These are phyloP conservation scores for Nipponia nippon DNA, from an alignment of 2,113 vertebrate species.

Conservation along the genomic window DNA sequence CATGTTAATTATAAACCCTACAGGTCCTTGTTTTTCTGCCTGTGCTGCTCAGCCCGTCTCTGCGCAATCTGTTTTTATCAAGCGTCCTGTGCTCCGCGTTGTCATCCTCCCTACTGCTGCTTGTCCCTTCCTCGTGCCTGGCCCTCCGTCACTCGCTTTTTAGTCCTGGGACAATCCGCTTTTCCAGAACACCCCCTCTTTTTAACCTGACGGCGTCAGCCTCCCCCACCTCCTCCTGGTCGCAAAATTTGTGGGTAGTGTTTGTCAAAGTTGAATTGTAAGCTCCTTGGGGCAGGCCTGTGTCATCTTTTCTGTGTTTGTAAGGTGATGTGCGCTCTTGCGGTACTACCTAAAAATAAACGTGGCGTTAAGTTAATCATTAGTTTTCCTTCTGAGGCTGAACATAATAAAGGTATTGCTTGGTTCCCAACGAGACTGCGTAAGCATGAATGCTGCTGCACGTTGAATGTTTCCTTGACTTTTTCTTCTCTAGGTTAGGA, in stretches of 20 bases:
- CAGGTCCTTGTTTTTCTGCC: neutral
- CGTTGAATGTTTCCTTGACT: neutral
- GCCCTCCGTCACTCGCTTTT: neutral
- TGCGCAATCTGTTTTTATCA: neutral
- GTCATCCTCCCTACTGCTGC: neutral
- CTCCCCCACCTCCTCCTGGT: neutral
- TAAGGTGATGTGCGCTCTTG: conserved; percentile 35
- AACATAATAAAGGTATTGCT: neutral
- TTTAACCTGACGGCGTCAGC: neutral
- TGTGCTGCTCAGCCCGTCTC: neutral
- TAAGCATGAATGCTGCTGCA: neutral
- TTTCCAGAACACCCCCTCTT: neutral
- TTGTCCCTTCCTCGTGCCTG: neutral
- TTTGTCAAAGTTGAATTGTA: neutral
- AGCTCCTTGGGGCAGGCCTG: neutral
- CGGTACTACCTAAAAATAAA: conserved; percentile 54
- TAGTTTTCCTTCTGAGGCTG: conserved; percentile 4
- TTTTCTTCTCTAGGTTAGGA: neutral
- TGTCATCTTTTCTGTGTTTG: conserved; percentile 23
- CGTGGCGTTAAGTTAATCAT: conserved; percentile 22
- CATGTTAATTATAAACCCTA: neutral
- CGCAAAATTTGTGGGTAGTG: neutral
- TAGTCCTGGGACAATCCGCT: neutral
- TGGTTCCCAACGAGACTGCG: neutral
- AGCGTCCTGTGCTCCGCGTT: neutral